Evolutionary conservation across 1,140 invertebrate genomes (phyloP).

Genomic region (Chymomyza costata): DNA sequence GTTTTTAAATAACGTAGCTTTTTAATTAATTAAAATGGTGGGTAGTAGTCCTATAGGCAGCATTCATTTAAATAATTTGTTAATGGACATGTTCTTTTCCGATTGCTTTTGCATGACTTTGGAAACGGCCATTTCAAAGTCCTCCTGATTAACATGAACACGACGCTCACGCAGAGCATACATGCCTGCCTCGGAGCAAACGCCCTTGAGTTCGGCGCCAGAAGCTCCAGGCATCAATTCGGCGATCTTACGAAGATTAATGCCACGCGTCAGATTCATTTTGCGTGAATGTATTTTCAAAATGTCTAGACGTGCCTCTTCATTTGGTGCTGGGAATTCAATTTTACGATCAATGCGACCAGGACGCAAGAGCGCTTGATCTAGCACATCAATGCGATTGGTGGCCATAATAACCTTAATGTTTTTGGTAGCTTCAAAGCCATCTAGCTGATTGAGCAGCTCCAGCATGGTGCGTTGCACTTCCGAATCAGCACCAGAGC

Average conservation of each 20-base stretch:
- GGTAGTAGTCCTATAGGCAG: too few species aligned
- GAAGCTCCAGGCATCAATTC: constrained; percentile 87
- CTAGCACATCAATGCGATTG: constrained; percentile 86
- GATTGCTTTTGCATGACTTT: constrained; percentile 90
- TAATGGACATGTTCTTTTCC: constrained; percentile 33
- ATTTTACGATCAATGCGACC: constrained; percentile 90
- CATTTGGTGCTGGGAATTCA: constrained; percentile 87
- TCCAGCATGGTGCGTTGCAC: constrained; percentile 88
- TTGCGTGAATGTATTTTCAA: constrained; percentile 84
- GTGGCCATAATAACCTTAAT: constrained; percentile 88
- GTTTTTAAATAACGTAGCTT: constrained; percentile 20
- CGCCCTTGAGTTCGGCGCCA: constrained; percentile 84
- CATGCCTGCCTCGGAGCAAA: constrained; percentile 88
- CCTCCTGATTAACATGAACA: constrained; percentile 94
- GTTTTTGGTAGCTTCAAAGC: constrained; percentile 79
- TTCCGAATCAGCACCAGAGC: constrained; percentile 78
- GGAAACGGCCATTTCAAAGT: constrained; percentile 98
- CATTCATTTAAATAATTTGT: too few species aligned
- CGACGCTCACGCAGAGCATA: constrained; percentile 84
- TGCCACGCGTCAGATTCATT: constrained; percentile 87
- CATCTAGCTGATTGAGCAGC: constrained; percentile 85
- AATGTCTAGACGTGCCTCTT: constrained; percentile 85
- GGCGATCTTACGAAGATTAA: constrained; percentile 85
- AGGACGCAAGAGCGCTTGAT: constrained; percentile 90
- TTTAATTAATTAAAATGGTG: too few species aligned